Base-by-base conservation (phyloP, 2,888 invertebrate species). In the Mythimna ferrago region DNA sequence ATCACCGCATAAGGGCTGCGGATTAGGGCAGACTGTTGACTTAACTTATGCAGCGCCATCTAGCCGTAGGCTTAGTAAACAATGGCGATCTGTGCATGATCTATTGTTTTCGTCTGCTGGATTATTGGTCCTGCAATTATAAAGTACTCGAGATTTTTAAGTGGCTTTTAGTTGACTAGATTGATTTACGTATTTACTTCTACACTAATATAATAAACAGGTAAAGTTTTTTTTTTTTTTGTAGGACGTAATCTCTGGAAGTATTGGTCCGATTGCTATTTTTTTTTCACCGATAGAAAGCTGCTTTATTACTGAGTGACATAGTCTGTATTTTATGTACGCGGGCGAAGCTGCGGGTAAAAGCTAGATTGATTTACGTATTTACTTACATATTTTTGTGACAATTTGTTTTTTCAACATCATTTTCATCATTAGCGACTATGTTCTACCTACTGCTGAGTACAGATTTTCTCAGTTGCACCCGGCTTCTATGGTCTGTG, bases 21-120 rank as follows among this genome's bases (percentile, higher is more conserved):
- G 95, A 93, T 95, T 93, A 94, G 80, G 85, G 87, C 86, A 75
- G 87, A 84, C 85, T 95, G 94, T 96, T 95, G 89, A 93, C 93
- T 91, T 85, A 92, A 90, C 93, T 96, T 95, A 96, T 96, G 96
- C 94, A 94, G 93, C 94, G 95, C 94, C 95, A 96, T 94, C 94
- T 95, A 94, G 92, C 95, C 94, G 90, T 86, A 78, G 94, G 95
- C 91, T 92, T 73, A 78, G 91, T 92, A 93, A 95, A 95, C 94
- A 95, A 74, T 26, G 71, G 32, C 60, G 71, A 10, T 57, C 77
- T 80, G 74, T 74, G 69, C 67, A 87, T 88, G 91, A 92, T 90
- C 91, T 92, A 90, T 89, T 94, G 92, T 92, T 93, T 92, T 92
- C 88, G 92, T 91, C 92, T 92, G 89, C 73, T 76, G 89, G 92